phyloP scores from a whole-genome alignment of 2,113 vertebrate genomes.

The Harpagus bidentatus region DNA sequence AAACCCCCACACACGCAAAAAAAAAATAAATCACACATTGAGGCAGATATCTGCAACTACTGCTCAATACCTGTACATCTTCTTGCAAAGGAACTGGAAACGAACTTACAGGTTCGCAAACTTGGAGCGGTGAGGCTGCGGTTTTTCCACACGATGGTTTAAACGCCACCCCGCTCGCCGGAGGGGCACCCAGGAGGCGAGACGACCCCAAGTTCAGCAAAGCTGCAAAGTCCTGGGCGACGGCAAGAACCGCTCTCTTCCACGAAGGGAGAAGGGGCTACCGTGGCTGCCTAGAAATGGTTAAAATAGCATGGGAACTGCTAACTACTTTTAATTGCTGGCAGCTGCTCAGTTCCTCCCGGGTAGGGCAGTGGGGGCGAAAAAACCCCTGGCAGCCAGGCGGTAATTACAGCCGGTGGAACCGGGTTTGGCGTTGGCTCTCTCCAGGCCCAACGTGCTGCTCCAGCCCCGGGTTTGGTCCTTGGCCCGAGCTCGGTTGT shows the following conservation, averaged over 20 bases:
- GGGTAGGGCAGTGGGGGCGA: not conserved
- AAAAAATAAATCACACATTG: not conserved
- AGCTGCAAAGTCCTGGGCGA: fast-evolving
- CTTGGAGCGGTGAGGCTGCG: fast-evolving
- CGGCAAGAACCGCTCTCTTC: fast-evolving
- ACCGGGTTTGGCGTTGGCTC: not conserved
- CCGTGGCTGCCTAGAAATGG: not conserved
- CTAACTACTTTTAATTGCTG: conserved; percentile 32
- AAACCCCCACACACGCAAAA: too few relatives aligned
- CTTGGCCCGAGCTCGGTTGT: not conserved
- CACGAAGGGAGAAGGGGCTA: fast-evolving
- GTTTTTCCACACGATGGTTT: fast-evolving
- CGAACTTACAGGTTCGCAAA: not conserved
- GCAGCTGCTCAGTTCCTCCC: not conserved
- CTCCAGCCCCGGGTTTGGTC: not conserved
- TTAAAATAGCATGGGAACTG: conserved; percentile 21
- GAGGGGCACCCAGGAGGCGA: not conserved
- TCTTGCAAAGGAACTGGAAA: not conserved
- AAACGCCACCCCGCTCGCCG: not conserved
- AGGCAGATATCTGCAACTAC: not conserved
- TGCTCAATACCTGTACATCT: not conserved
- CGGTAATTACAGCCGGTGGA: not conserved
- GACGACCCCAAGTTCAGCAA: not conserved
- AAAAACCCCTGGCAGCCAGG: not conserved
- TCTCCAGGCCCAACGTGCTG: fast-evolving